Evolutionary conservation across 2,888 invertebrate genomes (phyloP), one percentile per base, ranked within the genome.

Genomic region (Flexamia atlantica): DNA sequence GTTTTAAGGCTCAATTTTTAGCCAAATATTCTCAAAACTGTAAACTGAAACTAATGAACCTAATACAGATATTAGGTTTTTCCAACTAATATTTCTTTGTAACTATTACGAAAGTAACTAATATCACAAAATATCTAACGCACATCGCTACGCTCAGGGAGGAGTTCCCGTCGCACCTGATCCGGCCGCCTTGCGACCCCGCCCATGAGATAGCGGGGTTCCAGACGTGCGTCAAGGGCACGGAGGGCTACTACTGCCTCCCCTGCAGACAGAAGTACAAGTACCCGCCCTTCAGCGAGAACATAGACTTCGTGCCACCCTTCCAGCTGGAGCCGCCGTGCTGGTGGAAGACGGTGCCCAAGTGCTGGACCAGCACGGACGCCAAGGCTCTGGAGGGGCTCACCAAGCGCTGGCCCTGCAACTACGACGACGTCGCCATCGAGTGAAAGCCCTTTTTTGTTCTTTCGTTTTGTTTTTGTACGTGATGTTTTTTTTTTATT

Each of bases 251-350:
- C 32, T 79, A 53, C 79, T 79, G 79, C 57, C 3, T 50, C 14
- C 79, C 79, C 14, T 79, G 79, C 79, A 79, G 79, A 25, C 30
- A 32, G 17, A 53, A 57, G 79, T 79, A 79, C 57, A 79, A 79
- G 79, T 79, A 79, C 28, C 79, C 79, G 14, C 32, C 57, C 4
- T 79, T 79, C 57, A 57, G 57, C n/a, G 79, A 79, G 57, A 79
- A 79, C 57, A 79, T 79, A 1, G 79, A 79, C 57, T 79, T 79
- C 28, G 57, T 79, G n/a, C 79, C 79, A 0, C 74, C 74, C 4
- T 42, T 7, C 74, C n/a, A 1, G 12, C n/a, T 17, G 30, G 32
- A n/a, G 20, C 57, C 57, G n/a, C 53, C 32, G 4, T 79, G 79
- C 79, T 79, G 79, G 79, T 79, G 79, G 79, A 79, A 57, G 36